Evolutionary conservation across 1,140 invertebrate genomes (phyloP), one percentile per base, ranked within the genome.

Genomic region (Galleria mellonella): DNA sequence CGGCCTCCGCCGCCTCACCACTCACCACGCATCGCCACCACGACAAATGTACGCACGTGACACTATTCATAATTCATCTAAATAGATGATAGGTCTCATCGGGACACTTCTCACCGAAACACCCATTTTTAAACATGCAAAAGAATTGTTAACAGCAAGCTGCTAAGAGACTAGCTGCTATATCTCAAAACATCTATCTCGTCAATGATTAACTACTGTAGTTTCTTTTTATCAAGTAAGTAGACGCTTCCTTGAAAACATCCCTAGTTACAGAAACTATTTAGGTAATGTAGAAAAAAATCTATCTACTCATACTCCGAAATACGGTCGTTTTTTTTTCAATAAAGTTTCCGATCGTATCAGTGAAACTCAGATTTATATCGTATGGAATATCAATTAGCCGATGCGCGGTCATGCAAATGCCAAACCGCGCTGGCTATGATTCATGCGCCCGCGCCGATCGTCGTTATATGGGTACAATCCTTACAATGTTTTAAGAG

Each of bases 361-460:
- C 15, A 8, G 35, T 37, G n/a, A 50, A 49, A 70, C 51, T 66
- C 54, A 67, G 57, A 73, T 82, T 72, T 70, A 75, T 70, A 68
- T 68, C 59, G 48, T 60, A 62, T 62, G 55, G 66, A 72, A 72
- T 68, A 70, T 61, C 73, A 77, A 75, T 75, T 77, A 79, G 64
- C 58, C 48, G 58, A 42, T 50, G 49, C 63, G 50, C 61, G 54
- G 50, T 61, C 62, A 69, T 74, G 72, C 61, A 72, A 74, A 72
- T 71, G 68, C 61, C 65, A 64, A 63, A 72, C 68, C 48, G 52
- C 48, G 52, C 47, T 55, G 53, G 50, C 52, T 56, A 63, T 72
- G 72, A 75, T 61, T 76, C 72, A 79, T 65, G 57, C 64, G 55
- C 54, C 31, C 33, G 27, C 39, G 45, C 31, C 53, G 47, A 39